phyloP scores from a whole-genome alignment of 2,113 vertebrate genomes.

The Hemibates koningsi region DNA sequence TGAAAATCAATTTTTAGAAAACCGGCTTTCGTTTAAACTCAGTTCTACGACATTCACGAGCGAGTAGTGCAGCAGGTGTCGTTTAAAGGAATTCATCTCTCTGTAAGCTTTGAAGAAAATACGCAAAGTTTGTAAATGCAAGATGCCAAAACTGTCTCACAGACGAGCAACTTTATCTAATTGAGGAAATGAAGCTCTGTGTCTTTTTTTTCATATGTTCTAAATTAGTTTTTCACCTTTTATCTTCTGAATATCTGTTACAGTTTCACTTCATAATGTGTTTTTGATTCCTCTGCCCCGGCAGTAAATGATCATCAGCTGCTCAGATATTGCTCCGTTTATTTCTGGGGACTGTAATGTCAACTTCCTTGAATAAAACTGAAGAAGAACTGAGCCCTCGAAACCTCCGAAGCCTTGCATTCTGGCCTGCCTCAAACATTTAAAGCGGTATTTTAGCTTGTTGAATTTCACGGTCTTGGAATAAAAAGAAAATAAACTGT shows the following conservation, averaged over 20 bases:
- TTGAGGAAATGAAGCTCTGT: constrained; percentile 43
- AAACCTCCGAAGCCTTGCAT: constrained; percentile 48
- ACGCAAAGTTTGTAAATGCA: not conserved
- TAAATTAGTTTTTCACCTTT: constrained; percentile 55
- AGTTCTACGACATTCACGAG: not conserved
- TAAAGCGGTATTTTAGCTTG: constrained; percentile 75
- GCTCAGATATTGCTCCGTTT: constrained; percentile 22
- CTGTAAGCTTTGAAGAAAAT: not conserved
- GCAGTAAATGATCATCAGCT: constrained; percentile 44
- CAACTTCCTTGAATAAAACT: constrained; percentile 35
- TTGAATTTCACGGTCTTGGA: constrained; percentile 83
- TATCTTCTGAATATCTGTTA: constrained; percentile 54
- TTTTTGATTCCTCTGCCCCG: constrained; percentile 34
- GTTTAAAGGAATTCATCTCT: not conserved
- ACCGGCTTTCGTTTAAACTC: not conserved
- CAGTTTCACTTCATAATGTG: constrained; percentile 39
- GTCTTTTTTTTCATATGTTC: constrained; percentile 39
- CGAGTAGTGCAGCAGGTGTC: not conserved
- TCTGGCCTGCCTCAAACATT: constrained; percentile 60
- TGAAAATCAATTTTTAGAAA: not conserved
- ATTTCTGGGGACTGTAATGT: constrained; percentile 15
- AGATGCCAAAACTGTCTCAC: constrained; percentile 13
- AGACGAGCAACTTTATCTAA: constrained; percentile 27
- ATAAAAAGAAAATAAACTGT: constrained; percentile 77
- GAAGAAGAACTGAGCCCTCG: constrained; percentile 30